Percentiles rank a stretch among this genome's conserved stretches.
These are phyloP conservation scores for Pelvicachromis taeniatus DNA, from an alignment of 2,113 vertebrate genomes.

Conservation along the genomic window DNA sequence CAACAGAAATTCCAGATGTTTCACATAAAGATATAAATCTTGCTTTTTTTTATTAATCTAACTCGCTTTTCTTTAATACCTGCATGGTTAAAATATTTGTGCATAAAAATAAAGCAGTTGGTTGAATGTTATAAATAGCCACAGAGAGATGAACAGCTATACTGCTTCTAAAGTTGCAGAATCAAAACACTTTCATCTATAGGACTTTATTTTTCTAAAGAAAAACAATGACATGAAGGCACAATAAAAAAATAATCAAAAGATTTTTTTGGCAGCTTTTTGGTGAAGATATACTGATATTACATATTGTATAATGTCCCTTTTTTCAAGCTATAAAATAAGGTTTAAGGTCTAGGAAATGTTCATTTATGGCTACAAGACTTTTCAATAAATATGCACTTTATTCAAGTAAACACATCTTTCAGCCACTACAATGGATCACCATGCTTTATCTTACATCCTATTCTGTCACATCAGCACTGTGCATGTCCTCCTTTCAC, in stretches of 20 bases:
- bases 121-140: background rate
- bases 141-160: rapidly evolving
- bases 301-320: background rate
- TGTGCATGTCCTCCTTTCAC: rapidly evolving
- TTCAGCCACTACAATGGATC: background rate
- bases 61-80: background rate
- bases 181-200: background rate
- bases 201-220: background rate
- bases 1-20: background rate
- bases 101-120: background rate
- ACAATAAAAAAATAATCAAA: too few relatives aligned
- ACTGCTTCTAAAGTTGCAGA: background rate
- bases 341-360: background rate
- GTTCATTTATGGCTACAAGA: background rate
- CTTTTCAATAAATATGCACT: background rate
- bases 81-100: background rate
- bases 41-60: too few relatives aligned
- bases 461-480: background rate
- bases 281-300: background rate
- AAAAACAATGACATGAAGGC: too few relatives aligned
- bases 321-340: background rate
- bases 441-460: background rate
- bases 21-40: background rate
- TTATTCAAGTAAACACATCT: background rate
- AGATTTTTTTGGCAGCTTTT: too few relatives aligned